Evolutionary conservation across 1,140 invertebrate species (phyloP), one percentile per base, ranked within the genome.

Genomic region (Gonioctena quinquepunctata): DNA sequence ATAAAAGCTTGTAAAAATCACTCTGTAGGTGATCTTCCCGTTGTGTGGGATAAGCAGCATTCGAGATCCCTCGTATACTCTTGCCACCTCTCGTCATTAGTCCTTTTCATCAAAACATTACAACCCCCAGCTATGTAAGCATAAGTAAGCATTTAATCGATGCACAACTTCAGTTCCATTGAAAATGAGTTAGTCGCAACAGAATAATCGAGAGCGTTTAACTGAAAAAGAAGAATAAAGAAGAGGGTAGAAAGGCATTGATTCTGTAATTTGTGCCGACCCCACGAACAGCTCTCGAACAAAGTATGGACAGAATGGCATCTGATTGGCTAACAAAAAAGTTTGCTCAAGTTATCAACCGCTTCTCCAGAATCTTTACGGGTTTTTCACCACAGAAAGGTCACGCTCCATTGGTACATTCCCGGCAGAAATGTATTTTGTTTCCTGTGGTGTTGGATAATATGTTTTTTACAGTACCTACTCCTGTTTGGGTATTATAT

Each of bases 241-340:
- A 69, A 66, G 71, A 42, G 22, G 65, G 64, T 52, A 42, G 56
- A 67, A 66, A 72, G 54, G 72, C 75, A 78, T 76, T 72, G 76
- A 76, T 78, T 76, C 74, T 62, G 74, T 69, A 76, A 78, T 78
- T 78, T 78, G 56, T 42, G 57, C 16, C 63, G 8, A 63, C 57
- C 60, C 68, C 50, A 61, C 66, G 70, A 71, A 74, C 73, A 70
- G 70, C 73, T 77, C 76, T 71, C 61, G 62, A 62, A 73, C 73
- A 77, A 76, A 74, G 77, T 79, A 76, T 77, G 78, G 71, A 75
- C 74, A 77, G 77, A 80, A 80, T 80, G 71, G 79, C 77, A 76
- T 77, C 76, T 80, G 77, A 80, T 80, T 80, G 79, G 79, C 76
- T 65, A 75, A 80, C 77, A 79, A 80, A 80, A 79, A 80, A 79